These are phyloP conservation scores for Hyla sarda DNA, from an alignment of 2,113 vertebrate genomes.

Conservation along the genomic window DNA sequence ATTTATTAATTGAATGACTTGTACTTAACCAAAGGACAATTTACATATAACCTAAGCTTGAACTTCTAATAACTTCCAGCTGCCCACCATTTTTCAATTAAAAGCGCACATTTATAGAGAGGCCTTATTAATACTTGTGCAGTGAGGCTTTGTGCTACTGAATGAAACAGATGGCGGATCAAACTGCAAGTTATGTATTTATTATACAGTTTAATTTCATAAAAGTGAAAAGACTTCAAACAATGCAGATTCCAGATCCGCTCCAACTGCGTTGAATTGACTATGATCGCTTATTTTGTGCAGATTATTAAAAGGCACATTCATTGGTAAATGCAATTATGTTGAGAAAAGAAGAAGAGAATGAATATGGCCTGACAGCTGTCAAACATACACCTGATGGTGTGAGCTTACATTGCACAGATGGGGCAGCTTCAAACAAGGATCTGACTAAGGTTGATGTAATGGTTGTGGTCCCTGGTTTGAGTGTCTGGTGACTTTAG, in stretches of 20 bases:
- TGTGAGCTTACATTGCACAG: background rate
- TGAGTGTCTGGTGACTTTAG: too few species aligned
- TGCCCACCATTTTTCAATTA: slow-evolving; percentile 14
- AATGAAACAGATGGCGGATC: slow-evolving; percentile 5
- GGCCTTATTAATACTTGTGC: background rate
- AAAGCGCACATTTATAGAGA: background rate
- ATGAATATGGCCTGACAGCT: background rate
- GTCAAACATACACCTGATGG: background rate
- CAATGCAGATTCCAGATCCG: background rate
- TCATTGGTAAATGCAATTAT: background rate
- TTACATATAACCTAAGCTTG: slow-evolving; percentile 21
- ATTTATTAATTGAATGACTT: slow-evolving; percentile 20
- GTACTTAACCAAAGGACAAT: slow-evolving; percentile 1
- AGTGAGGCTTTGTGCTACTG: background rate
- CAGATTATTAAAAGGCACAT: background rate
- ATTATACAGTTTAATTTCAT: background rate
- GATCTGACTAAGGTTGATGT: background rate
- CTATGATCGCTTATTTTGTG: background rate
- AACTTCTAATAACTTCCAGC: slow-evolving; percentile 17
- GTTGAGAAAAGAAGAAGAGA: background rate
- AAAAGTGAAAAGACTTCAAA: background rate
- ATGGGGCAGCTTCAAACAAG: background rate
- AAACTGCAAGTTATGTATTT: background rate
- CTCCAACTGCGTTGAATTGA: background rate
- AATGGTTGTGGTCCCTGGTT: background rate